A percentile compares a stretch with the other conserved stretches of the same genome.
These are phyloP conservation scores for Crotalus viridis DNA, from an alignment of 2,113 vertebrate species.

Conservation along the genomic window DNA sequence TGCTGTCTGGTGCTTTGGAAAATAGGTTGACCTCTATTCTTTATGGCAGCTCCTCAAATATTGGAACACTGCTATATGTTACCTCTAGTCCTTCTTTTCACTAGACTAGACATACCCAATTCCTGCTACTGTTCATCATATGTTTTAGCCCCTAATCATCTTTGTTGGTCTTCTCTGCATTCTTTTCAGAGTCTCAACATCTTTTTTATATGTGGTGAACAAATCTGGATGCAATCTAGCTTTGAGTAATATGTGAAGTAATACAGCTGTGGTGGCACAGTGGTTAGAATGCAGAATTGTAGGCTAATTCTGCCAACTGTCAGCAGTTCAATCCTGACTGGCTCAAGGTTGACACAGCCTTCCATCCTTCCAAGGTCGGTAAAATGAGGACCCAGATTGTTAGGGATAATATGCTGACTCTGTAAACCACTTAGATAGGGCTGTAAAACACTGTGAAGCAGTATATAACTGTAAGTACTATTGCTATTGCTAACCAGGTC, in stretches of 20 bases:
- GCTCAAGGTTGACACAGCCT: no score
- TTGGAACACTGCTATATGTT: no score
- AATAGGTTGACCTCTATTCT: background rate
- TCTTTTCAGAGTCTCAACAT: background rate
- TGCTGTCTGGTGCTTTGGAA: background rate
- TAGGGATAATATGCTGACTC: background rate
- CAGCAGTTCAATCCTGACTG: background rate
- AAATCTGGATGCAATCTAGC: background rate
- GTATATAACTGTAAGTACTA: background rate
- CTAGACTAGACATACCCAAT: background rate
- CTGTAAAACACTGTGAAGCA: background rate
- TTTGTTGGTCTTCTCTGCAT: background rate
- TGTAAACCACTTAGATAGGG: background rate
- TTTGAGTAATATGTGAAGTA: no score
- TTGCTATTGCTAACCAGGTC: background rate
- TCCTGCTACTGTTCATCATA: background rate
- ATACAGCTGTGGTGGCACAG: no score
- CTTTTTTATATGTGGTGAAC: background rate
- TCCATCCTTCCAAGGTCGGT: background rate
- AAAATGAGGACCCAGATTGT: background rate
- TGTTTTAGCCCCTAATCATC: background rate
- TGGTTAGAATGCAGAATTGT: no score
- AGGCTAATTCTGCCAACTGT: no score
- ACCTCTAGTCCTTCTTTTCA: background rate
- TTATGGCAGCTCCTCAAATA: no score